Percentiles rank a stretch among this genome's conserved stretches.
phyloP scores from a whole-genome alignment of 1,140 invertebrate species.

The Platyscapa corneri region DNA sequence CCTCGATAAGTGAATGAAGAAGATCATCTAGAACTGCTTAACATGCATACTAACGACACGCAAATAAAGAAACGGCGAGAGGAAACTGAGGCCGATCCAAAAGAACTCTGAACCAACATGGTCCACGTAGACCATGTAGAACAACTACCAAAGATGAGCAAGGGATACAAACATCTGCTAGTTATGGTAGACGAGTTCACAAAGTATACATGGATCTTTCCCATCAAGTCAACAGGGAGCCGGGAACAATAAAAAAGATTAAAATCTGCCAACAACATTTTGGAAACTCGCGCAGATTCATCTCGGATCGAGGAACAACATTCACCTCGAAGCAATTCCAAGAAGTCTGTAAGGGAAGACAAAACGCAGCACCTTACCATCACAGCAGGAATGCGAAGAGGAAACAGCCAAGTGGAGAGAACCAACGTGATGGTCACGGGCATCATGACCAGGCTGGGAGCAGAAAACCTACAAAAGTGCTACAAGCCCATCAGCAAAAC shows the following conservation, averaged over 20 bases:
- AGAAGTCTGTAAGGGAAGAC: not conserved
- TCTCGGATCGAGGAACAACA: not conserved
- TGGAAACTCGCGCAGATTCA: not conserved
- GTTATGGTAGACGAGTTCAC: not conserved
- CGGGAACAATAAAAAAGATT: not conserved
- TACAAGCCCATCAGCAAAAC: not conserved
- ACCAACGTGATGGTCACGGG: not conserved
- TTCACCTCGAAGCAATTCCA: not conserved
- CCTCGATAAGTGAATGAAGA: not conserved
- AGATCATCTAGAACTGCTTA: not conserved
- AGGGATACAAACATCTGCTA: not conserved
- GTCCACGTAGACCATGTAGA: conserved; percentile 58
- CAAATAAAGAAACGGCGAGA: not conserved
- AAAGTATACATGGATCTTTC: not conserved
- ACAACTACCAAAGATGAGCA: not conserved
- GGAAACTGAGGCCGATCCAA: not conserved
- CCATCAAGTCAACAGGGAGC: not conserved
- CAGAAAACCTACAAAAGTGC: not conserved
- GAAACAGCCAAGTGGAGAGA: not conserved
- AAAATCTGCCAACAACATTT: not conserved
- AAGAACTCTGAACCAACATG: conserved; percentile 9
- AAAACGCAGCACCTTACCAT: not conserved
- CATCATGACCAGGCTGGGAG: not conserved
- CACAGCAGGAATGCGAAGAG: not conserved
- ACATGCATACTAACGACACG: not conserved